A percentile compares a stretch with the other conserved stretches of the same genome.
These are phyloP conservation scores for Hypotaenidia philippensis DNA, from an alignment of 2,797 vertebrate genomes.

Conservation along the genomic window DNA sequence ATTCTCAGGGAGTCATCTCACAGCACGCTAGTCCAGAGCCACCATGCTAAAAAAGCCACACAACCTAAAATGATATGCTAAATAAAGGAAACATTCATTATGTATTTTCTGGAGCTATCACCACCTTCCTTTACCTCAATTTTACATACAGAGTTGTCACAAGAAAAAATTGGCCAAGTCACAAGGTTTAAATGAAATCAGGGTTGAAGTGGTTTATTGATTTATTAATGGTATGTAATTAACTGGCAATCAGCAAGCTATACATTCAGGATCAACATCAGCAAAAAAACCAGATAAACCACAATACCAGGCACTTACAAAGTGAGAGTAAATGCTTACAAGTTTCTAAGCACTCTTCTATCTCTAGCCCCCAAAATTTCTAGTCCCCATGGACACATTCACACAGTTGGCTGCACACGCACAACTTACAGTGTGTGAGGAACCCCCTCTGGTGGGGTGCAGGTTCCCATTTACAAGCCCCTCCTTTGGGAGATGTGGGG, in stretches of 20 bases:
- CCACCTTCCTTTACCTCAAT: neutral
- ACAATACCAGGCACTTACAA: neutral
- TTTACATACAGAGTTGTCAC: neutral
- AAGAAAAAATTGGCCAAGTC: neutral
- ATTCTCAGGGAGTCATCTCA: neutral
- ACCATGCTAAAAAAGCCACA: neutral
- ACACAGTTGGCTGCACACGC: neutral
- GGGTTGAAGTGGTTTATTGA: slow-evolving; percentile 14
- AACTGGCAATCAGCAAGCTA: slow-evolving; percentile 11
- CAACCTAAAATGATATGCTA: neutral
- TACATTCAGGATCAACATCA: slow-evolving; percentile 1
- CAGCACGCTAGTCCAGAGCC: neutral
- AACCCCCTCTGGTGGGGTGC: neutral
- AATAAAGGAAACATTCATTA: neutral
- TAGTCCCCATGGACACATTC: fast-evolving
- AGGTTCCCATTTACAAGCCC: neutral
- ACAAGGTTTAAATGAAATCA: neutral
- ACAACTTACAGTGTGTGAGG: fast-evolving
- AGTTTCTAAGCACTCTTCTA: neutral
- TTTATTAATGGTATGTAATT: slow-evolving; percentile 22
- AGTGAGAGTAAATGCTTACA: neutral
- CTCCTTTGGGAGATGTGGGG: neutral
- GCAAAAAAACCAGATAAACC: neutral
- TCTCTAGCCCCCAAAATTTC: neutral
- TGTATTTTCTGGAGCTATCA: neutral